These are phyloP conservation scores for Tanypteryx hageni DNA, from an alignment of 2,888 invertebrate genomes.

Conservation along the genomic window DNA sequence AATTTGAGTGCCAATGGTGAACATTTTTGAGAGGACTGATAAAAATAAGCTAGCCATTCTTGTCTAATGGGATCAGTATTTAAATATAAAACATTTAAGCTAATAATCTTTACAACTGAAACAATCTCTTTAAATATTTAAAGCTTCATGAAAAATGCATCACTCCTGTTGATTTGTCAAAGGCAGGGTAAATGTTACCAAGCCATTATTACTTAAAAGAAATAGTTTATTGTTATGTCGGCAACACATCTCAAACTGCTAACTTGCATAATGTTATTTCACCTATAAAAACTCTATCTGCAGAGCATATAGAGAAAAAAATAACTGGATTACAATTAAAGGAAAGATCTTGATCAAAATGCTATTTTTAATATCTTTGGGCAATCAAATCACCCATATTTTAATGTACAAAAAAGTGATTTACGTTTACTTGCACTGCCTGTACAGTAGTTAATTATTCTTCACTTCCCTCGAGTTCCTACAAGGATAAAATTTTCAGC, in stretches of 20 bases:
- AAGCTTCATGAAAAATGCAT: not conserved
- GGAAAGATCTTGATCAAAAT: constrained; percentile 51
- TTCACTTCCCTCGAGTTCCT: constrained; percentile 16
- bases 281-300: constrained; percentile 10
- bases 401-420: constrained; percentile 58
- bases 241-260: constrained; percentile 8
- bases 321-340: constrained; percentile 38
- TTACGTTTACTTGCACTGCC: constrained; percentile 45
- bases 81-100: not conserved
- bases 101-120: not conserved
- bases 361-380: constrained; percentile 52
- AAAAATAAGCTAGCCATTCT: not conserved
- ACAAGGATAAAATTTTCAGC: constrained; percentile 37
- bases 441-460: constrained; percentile 23
- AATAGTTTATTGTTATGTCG: not conserved
- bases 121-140: not conserved
- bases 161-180: not conserved
- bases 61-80: not conserved
- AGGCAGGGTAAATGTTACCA: not conserved
- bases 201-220: not conserved
- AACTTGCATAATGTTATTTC: not conserved
- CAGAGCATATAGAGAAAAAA: not conserved
- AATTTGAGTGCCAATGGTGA: constrained; percentile 42
- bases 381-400: constrained; percentile 51
- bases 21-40: not conserved